These are phyloP conservation scores for Aegypius monachus DNA, from an alignment of 2,113 vertebrate species.

Conservation along the genomic window DNA sequence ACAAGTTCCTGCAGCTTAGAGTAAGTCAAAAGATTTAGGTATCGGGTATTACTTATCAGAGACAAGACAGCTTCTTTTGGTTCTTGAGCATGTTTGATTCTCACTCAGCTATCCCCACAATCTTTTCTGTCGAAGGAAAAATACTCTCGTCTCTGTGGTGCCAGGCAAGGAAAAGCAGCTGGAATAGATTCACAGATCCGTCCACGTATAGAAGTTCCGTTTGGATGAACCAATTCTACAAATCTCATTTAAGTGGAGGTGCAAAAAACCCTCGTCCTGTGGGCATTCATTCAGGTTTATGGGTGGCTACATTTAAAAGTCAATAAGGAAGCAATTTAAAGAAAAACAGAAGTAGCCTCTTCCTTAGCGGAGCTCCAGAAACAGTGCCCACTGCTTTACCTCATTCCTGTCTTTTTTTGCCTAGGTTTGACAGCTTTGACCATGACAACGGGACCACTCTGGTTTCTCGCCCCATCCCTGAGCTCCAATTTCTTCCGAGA, in stretches of 20 bases:
- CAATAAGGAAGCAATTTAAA: background rate
- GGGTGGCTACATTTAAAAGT: background rate
- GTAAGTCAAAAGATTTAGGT: background rate
- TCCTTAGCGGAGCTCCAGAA: background rate
- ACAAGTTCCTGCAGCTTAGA: background rate
- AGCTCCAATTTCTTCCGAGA: rapidly evolving
- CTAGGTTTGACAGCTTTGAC: background rate
- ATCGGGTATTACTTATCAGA: background rate
- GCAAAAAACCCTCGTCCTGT: background rate
- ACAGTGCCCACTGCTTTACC: background rate
- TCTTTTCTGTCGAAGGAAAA: background rate
- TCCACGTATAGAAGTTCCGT: rapidly evolving
- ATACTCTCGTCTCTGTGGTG: background rate
- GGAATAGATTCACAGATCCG: rapidly evolving
- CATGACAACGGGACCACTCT: rapidly evolving
- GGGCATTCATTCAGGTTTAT: background rate
- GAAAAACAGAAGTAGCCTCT: background rate
- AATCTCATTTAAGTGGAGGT: rapidly evolving
- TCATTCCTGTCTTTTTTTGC: background rate
- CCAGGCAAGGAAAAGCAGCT: background rate
- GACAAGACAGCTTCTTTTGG: background rate
- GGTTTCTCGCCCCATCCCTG: background rate
- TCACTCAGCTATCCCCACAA: background rate
- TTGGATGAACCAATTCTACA: rapidly evolving
- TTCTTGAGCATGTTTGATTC: background rate